A percentile compares a stretch with the other conserved stretches of the same genome.
These are phyloP conservation scores for Serinus canaria DNA, from an alignment of 2,113 vertebrate genomes.

Conservation along the genomic window DNA sequence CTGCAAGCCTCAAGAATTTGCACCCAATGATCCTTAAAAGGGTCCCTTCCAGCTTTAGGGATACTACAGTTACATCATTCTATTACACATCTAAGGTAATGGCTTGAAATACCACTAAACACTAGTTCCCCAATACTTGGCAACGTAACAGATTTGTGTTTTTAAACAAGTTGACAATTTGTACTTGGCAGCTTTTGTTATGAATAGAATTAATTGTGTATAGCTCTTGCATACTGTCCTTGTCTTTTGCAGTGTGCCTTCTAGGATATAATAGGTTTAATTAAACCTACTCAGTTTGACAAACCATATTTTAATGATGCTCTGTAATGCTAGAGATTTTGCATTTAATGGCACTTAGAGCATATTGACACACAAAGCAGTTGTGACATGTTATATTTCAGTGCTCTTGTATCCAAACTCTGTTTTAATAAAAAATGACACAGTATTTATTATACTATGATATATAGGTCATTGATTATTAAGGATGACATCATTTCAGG, in stretches of 20 bases:
- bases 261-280: neutral
- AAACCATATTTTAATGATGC: neutral
- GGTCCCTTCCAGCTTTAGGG: neutral
- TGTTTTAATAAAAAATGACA: neutral
- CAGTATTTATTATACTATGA: neutral
- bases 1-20: neutral
- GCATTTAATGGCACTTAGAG: neutral
- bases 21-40: neutral
- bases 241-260: neutral
- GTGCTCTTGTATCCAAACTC: neutral
- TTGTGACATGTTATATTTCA: neutral
- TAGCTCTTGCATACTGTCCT: neutral
- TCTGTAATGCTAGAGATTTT: neutral
- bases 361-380: neutral
- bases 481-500: neutral
- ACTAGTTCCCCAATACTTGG: neutral
- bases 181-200: neutral
- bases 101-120: neutral
- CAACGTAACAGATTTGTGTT: neutral
- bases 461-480: neutral
- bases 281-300: neutral
- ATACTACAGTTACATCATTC: neutral
- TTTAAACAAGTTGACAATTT: neutral
- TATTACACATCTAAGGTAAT: neutral
- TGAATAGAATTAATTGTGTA: neutral